Evolutionary conservation across 2,888 invertebrate species (phyloP), one percentile per base, ranked within the genome.

Genomic region (Tupiocoris notatus): DNA sequence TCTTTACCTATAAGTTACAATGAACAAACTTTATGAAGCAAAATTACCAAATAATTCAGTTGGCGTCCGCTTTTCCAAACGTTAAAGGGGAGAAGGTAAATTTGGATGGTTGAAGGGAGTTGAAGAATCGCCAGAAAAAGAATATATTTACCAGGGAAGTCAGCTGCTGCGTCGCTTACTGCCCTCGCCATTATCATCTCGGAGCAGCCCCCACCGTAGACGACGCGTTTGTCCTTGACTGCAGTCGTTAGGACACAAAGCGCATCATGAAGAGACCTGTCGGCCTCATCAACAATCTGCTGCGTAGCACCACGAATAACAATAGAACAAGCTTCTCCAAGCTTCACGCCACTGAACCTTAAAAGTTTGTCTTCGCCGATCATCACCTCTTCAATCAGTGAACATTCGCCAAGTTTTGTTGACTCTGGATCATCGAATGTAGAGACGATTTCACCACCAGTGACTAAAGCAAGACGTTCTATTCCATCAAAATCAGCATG

Each of bases 401-500:
- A 92, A 86, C 99, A 99, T 80, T 90, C 90, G 71, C 99, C 99
- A 77, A 99, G 87, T 84, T 95, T 96, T 2, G 96, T 95, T 81
- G 91, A 85, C 16, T 94, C 92, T 0, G 98, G 98, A 79, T 92
- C 89, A 83, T 98, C 98, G 83, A 99, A 99, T 0, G 99, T 99
- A 17, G 98, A 99, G 0, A 94, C 96, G 81, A 99, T 99, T 86
- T 99, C 99, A 77, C 96, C 98, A 74, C 96, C 98, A 79, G 98
- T 96, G 16, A 99, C 99, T 22, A 98, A 88, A 23, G 98, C 98
- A 77, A 99, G 86, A 78, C 98, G 89, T 84, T 99, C 98, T 82
- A 99, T 97, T 70, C 99, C 99, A 84, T 99, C 98, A 84, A 99
- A 99, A 84, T 99, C 99, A 1, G 99, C 99, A 84, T 99, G 99